Evolutionary conservation across 2,888 invertebrate genomes (phyloP), one percentile per base, ranked within the genome.

Genomic region (Chrysolina oricalcia): DNA sequence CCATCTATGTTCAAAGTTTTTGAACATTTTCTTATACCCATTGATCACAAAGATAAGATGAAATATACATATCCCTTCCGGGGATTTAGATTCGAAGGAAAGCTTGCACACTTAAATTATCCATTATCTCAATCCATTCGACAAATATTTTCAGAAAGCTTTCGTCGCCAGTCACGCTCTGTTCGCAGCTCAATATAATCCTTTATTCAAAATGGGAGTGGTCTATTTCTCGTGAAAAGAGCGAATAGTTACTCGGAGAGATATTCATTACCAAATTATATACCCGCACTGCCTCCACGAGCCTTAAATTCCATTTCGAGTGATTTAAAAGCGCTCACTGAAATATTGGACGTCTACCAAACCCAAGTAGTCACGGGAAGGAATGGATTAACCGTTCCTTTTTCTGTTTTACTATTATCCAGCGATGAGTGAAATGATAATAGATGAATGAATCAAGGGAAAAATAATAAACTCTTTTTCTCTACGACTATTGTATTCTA

Each of bases 191-290:
- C 23, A 23, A 23, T 56, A 23, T 56, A 56, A 56, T 56, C 56
- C 56, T 56, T 56, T 56, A 56, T 56, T 21, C 23, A 56, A 56
- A 56, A 23, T 23, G 23, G 56, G 56, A 56, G 56, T 19, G 56
- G 56, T 19, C 56, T 23, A 56, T 19, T 56, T 19, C 23, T 56
- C 21, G 21, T 23, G 56, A 15, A 56, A 56, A 56, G 56, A 53
- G 53, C 13, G 56, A 56, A 56, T 56, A 56, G 56, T 56, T 56
- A 56, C 73, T 63, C 63, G 40, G 63, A 48, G 73, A 63, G 73
- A 73, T 73, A 73, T 68, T 73, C 73, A 68, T 73, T 73, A 73
- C 64, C 73, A 68, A 73, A 73, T 73, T 73, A 73, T 68, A 50
- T 73, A 73, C 73, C 73, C 67, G 73, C 67, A 56, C 48, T 72